These are phyloP conservation scores for Drosophila santomea DNA, from an alignment of 1,140 invertebrate species.

Conservation along the genomic window DNA sequence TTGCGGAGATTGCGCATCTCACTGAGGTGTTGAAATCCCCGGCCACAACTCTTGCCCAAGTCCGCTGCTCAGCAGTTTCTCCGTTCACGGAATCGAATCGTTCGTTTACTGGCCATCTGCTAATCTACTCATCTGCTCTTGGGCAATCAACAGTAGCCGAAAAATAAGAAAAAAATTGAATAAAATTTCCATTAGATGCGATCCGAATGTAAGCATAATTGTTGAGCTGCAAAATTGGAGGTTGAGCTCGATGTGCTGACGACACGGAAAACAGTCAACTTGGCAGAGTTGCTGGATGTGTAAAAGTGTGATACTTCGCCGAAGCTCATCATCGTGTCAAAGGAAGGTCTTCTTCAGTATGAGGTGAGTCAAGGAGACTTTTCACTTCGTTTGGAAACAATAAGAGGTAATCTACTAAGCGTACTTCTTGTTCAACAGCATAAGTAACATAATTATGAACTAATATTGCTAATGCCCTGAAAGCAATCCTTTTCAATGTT, in stretches of 20 bases:
- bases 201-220: constrained; percentile 6
- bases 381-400: neutral
- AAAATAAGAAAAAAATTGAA: too few relatives aligned
- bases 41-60: neutral
- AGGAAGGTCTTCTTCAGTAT: neutral
- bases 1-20: too few relatives aligned
- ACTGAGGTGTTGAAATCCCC: constrained; percentile 1
- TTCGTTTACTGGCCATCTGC: constrained; percentile 31
- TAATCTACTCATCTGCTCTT: constrained; percentile 16
- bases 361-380: neutral
- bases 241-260: constrained; percentile 30
- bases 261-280: constrained; percentile 2
- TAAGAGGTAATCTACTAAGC: too few relatives aligned
- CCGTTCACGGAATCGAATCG: constrained; percentile 56
- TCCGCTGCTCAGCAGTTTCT: constrained; percentile 65
- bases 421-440: too few relatives aligned
- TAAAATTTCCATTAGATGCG: neutral
- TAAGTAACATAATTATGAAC: too few relatives aligned
- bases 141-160: constrained; percentile 19
- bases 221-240: constrained; percentile 29
- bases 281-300: constrained; percentile 6
- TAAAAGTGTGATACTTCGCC: constrained; percentile 8
- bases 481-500: too few relatives aligned
- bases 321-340: neutral
- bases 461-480: too few relatives aligned